Evolutionary conservation across 2,113 vertebrate species (phyloP).

Genomic region (Gulo gulo): DNA sequence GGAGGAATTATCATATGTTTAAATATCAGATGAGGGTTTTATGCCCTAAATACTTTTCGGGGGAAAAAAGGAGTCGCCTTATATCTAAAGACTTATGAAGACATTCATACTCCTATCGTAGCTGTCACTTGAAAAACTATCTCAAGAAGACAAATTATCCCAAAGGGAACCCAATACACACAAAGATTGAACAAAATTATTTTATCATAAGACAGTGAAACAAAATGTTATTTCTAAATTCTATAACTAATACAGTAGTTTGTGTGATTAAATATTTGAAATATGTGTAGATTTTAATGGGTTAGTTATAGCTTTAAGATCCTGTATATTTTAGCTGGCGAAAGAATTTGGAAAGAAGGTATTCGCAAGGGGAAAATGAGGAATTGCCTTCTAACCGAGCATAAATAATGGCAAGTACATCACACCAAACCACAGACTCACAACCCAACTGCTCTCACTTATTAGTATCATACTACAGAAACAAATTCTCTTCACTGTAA

Average conservation of each 20-base stretch:
- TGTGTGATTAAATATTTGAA: slow-evolving; percentile 2
- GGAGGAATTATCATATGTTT: not conserved
- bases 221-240: slow-evolving; percentile 31
- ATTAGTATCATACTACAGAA: not conserved
- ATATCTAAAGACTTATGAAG: not conserved
- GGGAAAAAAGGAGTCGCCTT: not conserved
- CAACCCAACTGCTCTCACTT: not conserved
- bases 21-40: slow-evolving; percentile 36
- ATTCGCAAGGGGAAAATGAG: not conserved
- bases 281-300: slow-evolving; percentile 22
- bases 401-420: not conserved
- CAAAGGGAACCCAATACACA: slow-evolving; percentile 9
- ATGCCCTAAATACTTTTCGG: slow-evolving; percentile 28
- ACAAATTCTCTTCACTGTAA: not conserved
- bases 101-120: not conserved
- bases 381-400: not conserved
- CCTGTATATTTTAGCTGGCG: not conserved
- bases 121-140: not conserved
- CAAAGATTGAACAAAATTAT: slow-evolving; percentile 8
- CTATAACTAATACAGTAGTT: not conserved
- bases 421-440: not conserved
- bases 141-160: not conserved
- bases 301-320: not conserved
- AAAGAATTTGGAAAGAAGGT: not conserved
- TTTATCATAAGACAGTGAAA: slow-evolving; percentile 19